Evolutionary conservation across 2,888 invertebrate genomes (phyloP).

Genomic region (Tuberolachnus salignus): DNA sequence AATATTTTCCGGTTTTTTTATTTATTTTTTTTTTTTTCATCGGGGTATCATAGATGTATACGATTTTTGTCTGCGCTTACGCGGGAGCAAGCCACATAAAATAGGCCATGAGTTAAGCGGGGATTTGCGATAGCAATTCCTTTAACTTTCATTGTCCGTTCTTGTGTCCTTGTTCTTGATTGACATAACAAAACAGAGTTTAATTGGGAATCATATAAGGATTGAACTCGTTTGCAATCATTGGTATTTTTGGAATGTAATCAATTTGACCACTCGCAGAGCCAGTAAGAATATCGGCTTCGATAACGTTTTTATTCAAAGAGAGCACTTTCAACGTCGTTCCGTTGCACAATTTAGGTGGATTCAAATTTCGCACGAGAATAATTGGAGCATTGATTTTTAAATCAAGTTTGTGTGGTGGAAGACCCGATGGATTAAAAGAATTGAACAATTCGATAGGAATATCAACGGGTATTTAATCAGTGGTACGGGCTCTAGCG

Average conservation of each 20-base stretch:
- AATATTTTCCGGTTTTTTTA: too few relatives aligned
- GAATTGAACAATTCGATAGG: neutral
- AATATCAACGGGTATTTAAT: neutral
- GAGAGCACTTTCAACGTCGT: neutral
- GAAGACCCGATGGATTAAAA: neutral
- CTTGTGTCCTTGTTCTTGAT: conserved; percentile 2
- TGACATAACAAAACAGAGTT: neutral
- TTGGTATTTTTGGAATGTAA: neutral
- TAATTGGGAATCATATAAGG: neutral
- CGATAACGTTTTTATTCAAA: neutral
- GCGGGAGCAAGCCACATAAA: neutral
- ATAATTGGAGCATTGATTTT: conserved; percentile 12
- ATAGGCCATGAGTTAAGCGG: neutral
- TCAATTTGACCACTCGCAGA: neutral
- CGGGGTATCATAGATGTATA: too few relatives aligned
- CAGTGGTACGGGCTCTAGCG: too few relatives aligned
- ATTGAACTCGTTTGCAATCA: neutral
- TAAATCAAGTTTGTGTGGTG: conserved; percentile 2
- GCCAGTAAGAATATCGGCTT: neutral
- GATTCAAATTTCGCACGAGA: neutral
- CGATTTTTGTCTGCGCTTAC: neutral
- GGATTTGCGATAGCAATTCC: neutral
- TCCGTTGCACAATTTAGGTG: neutral
- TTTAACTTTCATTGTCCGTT: neutral
- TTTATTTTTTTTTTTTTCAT: too few relatives aligned